Evolutionary conservation across 2,888 invertebrate genomes (phyloP), one percentile per base, ranked within the genome.

Genomic region (Andrena bicolor): DNA sequence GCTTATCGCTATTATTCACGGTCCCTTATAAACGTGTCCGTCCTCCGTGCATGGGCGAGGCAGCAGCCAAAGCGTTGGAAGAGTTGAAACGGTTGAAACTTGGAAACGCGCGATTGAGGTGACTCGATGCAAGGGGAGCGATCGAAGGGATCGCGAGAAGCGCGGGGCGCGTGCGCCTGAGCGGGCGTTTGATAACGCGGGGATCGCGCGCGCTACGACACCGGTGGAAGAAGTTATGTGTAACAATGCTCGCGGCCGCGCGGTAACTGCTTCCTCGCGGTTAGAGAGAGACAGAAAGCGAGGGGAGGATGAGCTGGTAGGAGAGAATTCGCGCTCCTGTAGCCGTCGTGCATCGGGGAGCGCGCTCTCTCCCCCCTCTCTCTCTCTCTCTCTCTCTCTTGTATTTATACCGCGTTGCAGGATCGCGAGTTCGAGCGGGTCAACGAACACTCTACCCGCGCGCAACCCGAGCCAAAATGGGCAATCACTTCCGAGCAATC

Each of bases 141-240:
- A 13, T 3, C 13, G 58, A 60, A 13, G 13, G 48, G 16, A 23
- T 10, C 79, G 82, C 68, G 77, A 75, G 87, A 85, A 88, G 89
- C 83, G 87, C 87, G 78, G 87, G 84, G 80, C 77, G 80, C 83
- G 86, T 71, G 83, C 79, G 78, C 83, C 69, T 82, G 72, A 78
- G 82, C 83, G 86, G 75, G 81, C 79, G 76, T 82, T 66, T 86
- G 72, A 80, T 82, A 80, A 72, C 82, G 83, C 82, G 83, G 70
- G 79, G 80, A 80, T 81, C 80, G 84, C 79, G 41, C 65, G 80
- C 80, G 73, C 84, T 84, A 76, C 83, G 69, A 80, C 83, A 76
- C 74, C 77, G 74, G 76, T 79, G 83, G 83, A 84, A 87, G 89
- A 84, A 87, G 83, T 86, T 85, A 85, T 84, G 87, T 89, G 87